Evolutionary conservation across 2,113 vertebrate species (phyloP).

Genomic region (Procavia capensis): DNA sequence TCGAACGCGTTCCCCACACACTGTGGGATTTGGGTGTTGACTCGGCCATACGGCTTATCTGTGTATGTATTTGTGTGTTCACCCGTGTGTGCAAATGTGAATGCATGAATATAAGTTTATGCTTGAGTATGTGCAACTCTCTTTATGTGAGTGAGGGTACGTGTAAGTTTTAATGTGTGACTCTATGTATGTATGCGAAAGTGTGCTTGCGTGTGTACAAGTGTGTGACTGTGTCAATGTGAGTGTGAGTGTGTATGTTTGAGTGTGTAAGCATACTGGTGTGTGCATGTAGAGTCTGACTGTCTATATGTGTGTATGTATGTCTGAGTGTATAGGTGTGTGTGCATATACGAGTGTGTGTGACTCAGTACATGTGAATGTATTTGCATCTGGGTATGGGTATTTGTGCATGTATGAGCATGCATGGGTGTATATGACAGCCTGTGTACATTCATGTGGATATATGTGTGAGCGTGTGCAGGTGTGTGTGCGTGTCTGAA

Average conservation of each 20-base stretch:
- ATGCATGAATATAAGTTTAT: too few relatives aligned
- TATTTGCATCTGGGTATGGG: too few relatives aligned
- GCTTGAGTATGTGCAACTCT: too few relatives aligned
- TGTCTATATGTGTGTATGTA: background rate
- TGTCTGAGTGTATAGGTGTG: fast-evolving
- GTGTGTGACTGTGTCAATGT: background rate
- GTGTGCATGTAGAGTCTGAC: too few relatives aligned
- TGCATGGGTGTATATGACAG: too few relatives aligned
- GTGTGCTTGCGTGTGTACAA: background rate
- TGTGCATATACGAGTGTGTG: background rate
- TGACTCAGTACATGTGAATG: background rate
- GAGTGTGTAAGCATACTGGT: fast-evolving
- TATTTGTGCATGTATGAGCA: background rate
- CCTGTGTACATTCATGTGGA: too few relatives aligned
- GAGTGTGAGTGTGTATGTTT: too few relatives aligned
- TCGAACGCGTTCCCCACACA: fast-evolving
- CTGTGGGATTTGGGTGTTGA: fast-evolving
- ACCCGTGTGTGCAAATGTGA: too few relatives aligned
- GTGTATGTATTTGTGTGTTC: fast-evolving
- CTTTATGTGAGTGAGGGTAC: too few relatives aligned
- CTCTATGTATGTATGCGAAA: background rate
- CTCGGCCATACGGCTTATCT: background rate
- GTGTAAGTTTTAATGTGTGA: background rate
- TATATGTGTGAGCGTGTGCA: too few relatives aligned
- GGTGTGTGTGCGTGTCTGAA: background rate